Percentiles rank a stretch among this genome's conserved stretches.
Conservation (phyloP, 2,113 vertebrate genomes). For the Himantopus leucocephalus region DNA sequence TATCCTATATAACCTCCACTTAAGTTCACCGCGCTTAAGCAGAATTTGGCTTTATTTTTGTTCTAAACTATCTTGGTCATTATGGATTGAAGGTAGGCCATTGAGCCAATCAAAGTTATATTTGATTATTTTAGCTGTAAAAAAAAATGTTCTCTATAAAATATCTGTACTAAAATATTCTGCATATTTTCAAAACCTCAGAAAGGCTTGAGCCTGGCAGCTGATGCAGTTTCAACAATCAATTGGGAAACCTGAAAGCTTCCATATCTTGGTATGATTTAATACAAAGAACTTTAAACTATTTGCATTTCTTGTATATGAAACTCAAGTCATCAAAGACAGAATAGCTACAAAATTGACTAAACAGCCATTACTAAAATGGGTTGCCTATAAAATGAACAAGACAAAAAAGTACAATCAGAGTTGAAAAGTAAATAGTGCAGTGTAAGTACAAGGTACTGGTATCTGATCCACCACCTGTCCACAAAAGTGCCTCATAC, state of each 20-base stretch:
- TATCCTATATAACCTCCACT: not conserved
- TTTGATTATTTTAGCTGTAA: not conserved
- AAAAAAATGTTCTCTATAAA: not conserved
- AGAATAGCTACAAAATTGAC: not conserved
- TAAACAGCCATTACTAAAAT: not conserved
- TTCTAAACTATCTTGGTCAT: not conserved
- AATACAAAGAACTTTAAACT: not conserved
- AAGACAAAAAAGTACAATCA: not conserved
- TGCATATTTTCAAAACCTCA: not conserved
- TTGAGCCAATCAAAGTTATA: not conserved
- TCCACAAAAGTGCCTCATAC: not conserved
- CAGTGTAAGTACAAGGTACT: not conserved
- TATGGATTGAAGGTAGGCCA: not conserved
- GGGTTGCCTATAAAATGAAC: not conserved
- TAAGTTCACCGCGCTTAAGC: not conserved
- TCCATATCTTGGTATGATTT: not conserved
- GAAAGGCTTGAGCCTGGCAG: not conserved
- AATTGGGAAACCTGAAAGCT: not conserved
- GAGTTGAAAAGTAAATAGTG: not conserved
- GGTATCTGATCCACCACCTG: not conserved
- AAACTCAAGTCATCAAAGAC: not conserved
- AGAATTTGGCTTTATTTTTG: not conserved
- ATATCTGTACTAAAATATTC: not conserved
- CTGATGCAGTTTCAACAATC: not conserved
- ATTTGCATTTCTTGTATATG: not conserved